Evolutionary conservation across 2,797 vertebrate genomes (phyloP), one percentile per base, ranked within the genome.

Genomic region (Neopelma chrysocephalum): DNA sequence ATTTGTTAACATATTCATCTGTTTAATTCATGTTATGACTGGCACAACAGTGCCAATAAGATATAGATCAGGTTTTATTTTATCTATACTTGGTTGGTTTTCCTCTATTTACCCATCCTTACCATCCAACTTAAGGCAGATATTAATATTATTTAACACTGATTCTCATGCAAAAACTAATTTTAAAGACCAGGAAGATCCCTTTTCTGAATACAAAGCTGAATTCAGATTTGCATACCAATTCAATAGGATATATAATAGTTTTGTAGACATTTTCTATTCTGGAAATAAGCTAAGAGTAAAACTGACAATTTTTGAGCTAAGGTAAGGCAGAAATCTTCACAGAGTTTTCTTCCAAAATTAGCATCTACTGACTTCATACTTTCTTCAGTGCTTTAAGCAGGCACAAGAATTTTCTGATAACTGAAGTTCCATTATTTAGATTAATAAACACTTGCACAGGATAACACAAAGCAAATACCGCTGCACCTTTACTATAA

Each of bases 381-480:
- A 82, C 77, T 69, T 96, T 83, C 61, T 72, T 94, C 68, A 66
- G 50, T 2, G 12, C 45, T 94, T 93, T 84, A 89, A 79, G 70
- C 80, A 93, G 80, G 56, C 85, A 79, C 50, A 82, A 78, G 83
- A 96, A 96, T 96, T 93, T 94, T 91, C 91, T 95, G 94, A 94
- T 90, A 95, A 97, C 90, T 90, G 71, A 94, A 95, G 80, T 95
- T 95, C 75, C 53, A 90, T 95, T 96, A 92, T 90, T 94, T 94
- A 94, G 64, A 91, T 97, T 87, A 95, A 96, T 84, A 94, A 94
- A 96, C 80, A 90, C 70, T 89, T 68, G 60, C 88, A 94, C 36
- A 71, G 90, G 78, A 90, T 95, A 96, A 95, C 64, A 82, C 88
- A 95, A 95, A 94, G 81, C 91, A 94, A 96, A 95, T 94, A 96